These are phyloP conservation scores for Aphaenogaster rudis DNA, from an alignment of 1,140 invertebrate species.

Conservation along the genomic window DNA sequence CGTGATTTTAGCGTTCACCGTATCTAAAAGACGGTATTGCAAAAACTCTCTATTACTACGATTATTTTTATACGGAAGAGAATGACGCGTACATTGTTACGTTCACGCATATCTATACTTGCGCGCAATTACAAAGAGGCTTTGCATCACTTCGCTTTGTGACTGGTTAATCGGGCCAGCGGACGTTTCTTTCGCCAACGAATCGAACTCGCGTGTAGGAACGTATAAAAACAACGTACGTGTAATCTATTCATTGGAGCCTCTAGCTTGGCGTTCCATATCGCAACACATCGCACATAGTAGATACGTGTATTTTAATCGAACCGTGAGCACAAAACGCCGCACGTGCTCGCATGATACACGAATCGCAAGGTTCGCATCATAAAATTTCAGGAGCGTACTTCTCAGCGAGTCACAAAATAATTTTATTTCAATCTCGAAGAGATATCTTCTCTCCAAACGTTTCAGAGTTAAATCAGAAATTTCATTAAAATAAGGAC, in stretches of 20 bases:
- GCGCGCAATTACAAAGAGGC: not conserved
- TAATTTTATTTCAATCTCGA: not conserved
- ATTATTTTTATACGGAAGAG: not conserved
- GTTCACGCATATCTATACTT: not conserved
- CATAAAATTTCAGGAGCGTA: not conserved
- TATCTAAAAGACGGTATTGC: too few relatives aligned
- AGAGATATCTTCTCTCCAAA: not conserved
- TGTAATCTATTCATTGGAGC: constrained; percentile 13
- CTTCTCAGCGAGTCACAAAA: not conserved
- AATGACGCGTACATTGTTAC: not conserved
- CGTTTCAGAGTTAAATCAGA: not conserved
- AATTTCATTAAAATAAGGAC: not conserved
- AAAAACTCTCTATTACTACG: not conserved
- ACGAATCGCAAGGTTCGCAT: not conserved
- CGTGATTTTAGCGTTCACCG: too few relatives aligned
- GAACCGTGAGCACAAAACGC: not conserved
- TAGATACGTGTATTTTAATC: constrained; percentile 35
- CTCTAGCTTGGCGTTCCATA: not conserved
- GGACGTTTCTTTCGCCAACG: not conserved
- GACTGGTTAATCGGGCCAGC: constrained; percentile 31
- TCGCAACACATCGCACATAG: not conserved
- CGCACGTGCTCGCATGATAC: not conserved
- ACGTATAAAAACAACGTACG: constrained; percentile 37
- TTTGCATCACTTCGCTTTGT: constrained; percentile 24
- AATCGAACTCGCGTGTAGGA: constrained; percentile 4